Evolutionary conservation across 2,888 invertebrate species (phyloP), one percentile per base, ranked within the genome.

Genomic region (Plutella xylostella): DNA sequence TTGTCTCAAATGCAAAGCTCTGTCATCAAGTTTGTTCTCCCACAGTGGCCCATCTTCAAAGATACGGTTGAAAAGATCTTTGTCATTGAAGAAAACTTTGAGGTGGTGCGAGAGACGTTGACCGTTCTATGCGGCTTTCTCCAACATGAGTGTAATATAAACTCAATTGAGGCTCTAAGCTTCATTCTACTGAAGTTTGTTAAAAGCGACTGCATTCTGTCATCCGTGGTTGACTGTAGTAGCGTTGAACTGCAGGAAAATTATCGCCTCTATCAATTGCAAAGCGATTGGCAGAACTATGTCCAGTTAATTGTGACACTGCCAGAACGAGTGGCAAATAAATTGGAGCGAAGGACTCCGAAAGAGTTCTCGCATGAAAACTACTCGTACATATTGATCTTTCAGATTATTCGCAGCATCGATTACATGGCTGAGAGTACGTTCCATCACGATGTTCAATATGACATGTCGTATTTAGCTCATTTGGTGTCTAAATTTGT

Each of bases 261-360:
- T 0, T 51, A 50, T 44, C 56, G 58, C 5, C 52, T 48, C 14
- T 60, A 61, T 22, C 49, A 53, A 33, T 51, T 55, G 1, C 59
- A 60, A 31, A 49, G 52, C 0, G 68, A 76, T 2, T 87, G 87
- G 83, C 78, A 85, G 48, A 77, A 74, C 28, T 86, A 85, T 18
- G 77, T 90, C 0, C 90, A 90, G 58, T 56, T 87, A 39, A 56
- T 93, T 43, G 72, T 88, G 6, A 90, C 91, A 2, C 56, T 94
- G 42, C 93, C 94, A 0, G 88, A 83, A 55, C 77, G 90, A 52
- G 73, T 93, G 34, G 91, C 92, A 7, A 94, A 94, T 60, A 85
- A 83, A 54, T 55, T 89, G 21, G 72, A 87, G 49, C 75, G 72
- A 1, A 72, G 86, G 22, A 74, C 87, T 4, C 86, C 88, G 0